A percentile compares a stretch with the other conserved stretches of the same genome.
These are phyloP conservation scores for Columba guinea DNA, from an alignment of 2,797 vertebrate genomes.

Conservation along the genomic window DNA sequence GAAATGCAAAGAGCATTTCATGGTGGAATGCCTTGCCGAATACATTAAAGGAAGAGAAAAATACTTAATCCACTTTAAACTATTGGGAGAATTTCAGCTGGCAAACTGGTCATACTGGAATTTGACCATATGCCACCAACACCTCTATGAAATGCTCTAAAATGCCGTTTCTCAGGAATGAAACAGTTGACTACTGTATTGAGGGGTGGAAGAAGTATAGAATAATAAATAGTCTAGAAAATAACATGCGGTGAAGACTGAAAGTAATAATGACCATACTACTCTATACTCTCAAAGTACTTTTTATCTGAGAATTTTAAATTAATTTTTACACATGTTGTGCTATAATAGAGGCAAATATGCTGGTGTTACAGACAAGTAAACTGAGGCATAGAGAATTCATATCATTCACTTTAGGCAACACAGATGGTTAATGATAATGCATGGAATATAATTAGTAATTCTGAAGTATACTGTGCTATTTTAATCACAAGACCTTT, in stretches of 20 bases:
- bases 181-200: slow-evolving; percentile 36
- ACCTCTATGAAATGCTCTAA: slow-evolving; percentile 19
- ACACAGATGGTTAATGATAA: slow-evolving; percentile 19
- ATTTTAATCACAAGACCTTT: slow-evolving; percentile 29
- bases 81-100: slow-evolving; percentile 38
- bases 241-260: not conserved
- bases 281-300: not conserved
- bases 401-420: slow-evolving; percentile 19
- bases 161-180: slow-evolving; percentile 15
- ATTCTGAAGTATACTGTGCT: not conserved
- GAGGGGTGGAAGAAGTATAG: not conserved
- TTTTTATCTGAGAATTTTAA: slow-evolving; percentile 25
- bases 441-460: slow-evolving; percentile 11
- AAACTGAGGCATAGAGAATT: slow-evolving; percentile 22
- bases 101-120: slow-evolving; percentile 46
- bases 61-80: slow-evolving; percentile 40
- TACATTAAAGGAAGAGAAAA: slow-evolving; percentile 17
- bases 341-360: not conserved
- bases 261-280: not conserved
- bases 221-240: slow-evolving; percentile 33
- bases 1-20: slow-evolving; percentile 36
- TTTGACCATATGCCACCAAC: slow-evolving; percentile 48
- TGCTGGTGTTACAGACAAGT: not conserved
- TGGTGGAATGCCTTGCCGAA: not conserved
- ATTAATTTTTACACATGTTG: not conserved